These are phyloP conservation scores for Balanococcus diminutus DNA, from an alignment of 2,888 invertebrate genomes.

Conservation along the genomic window DNA sequence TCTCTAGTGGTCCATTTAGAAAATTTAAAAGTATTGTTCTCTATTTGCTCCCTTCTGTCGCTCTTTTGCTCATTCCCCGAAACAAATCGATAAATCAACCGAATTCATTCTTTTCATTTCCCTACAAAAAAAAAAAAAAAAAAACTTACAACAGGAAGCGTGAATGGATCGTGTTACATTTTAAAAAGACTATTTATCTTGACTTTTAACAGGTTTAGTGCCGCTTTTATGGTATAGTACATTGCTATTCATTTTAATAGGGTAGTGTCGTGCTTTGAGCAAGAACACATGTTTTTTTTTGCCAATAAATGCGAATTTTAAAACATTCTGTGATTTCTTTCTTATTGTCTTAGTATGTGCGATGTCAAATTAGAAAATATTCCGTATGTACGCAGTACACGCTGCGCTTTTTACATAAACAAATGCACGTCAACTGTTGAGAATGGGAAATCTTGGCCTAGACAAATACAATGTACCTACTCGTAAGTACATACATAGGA, in stretches of 20 bases:
- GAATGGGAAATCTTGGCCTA: not conserved
- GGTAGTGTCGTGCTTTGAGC: slow-evolving; percentile 6
- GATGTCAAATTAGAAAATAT: not conserved
- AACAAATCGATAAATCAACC: slow-evolving; percentile 45
- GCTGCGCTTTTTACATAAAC: not conserved
- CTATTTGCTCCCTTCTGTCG: slow-evolving; percentile 36
- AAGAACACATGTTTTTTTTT: slow-evolving; percentile 18
- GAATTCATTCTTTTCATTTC: slow-evolving; percentile 39
- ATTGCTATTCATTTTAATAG: slow-evolving; percentile 41
- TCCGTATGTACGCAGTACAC: not conserved
- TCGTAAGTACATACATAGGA: not conserved
- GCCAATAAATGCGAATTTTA: slow-evolving; percentile 27
- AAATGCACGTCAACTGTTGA: not conserved
- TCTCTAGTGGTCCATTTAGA: slow-evolving; percentile 48
- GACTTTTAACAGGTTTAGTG: slow-evolving; percentile 48
- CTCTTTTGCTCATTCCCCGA: slow-evolving; percentile 23
- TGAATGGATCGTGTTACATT: slow-evolving; percentile 45
- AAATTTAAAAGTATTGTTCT: slow-evolving; percentile 33
- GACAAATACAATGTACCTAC: not conserved
- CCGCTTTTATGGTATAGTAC: slow-evolving; percentile 42
- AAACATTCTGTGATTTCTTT: not conserved
- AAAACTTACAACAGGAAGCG: slow-evolving; percentile 25
- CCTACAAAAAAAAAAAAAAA: not conserved
- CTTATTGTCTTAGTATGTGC: not conserved
- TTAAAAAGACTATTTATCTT: slow-evolving; percentile 43